A percentile compares a stretch with the other conserved stretches of the same genome.
Conservation (phyloP, 1,140 invertebrate genomes). For the Mamestra configurata region DNA sequence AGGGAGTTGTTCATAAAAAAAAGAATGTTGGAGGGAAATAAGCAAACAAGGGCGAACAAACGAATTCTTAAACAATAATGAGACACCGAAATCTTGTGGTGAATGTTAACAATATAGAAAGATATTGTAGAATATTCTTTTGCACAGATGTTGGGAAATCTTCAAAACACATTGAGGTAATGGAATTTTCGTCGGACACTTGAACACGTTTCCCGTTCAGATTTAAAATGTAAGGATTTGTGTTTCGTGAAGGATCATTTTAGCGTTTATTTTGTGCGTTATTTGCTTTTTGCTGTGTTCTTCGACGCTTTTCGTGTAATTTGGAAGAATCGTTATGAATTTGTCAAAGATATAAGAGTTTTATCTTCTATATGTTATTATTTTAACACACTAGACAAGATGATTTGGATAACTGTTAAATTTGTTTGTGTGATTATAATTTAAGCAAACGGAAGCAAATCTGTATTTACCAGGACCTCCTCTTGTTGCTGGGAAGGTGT, state of each 20-base stretch:
- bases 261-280: background rate
- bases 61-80: slow-evolving; percentile 59
- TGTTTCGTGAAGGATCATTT: slow-evolving; percentile 23
- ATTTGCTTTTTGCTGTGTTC: background rate
- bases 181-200: slow-evolving; percentile 41
- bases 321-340: background rate
- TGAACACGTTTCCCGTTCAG: slow-evolving; percentile 37
- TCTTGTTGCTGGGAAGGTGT: too few species aligned
- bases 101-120: slow-evolving; percentile 38
- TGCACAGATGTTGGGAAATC: background rate
- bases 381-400: too few species aligned
- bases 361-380: background rate
- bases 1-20: slow-evolving; percentile 54
- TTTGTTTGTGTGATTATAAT: too few species aligned
- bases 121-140: slow-evolving; percentile 18
- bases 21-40: slow-evolving; percentile 54
- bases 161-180: slow-evolving; percentile 26
- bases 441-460: too few species aligned
- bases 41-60: slow-evolving; percentile 56
- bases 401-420: too few species aligned
- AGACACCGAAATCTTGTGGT: slow-evolving; percentile 46
- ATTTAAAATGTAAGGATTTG: slow-evolving; percentile 23
- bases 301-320: slow-evolving; percentile 1
- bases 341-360: too few species aligned
- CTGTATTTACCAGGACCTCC: too few species aligned